Conservation (phyloP, 2,113 vertebrate genomes). For the Quiscalus mexicanus region DNA sequence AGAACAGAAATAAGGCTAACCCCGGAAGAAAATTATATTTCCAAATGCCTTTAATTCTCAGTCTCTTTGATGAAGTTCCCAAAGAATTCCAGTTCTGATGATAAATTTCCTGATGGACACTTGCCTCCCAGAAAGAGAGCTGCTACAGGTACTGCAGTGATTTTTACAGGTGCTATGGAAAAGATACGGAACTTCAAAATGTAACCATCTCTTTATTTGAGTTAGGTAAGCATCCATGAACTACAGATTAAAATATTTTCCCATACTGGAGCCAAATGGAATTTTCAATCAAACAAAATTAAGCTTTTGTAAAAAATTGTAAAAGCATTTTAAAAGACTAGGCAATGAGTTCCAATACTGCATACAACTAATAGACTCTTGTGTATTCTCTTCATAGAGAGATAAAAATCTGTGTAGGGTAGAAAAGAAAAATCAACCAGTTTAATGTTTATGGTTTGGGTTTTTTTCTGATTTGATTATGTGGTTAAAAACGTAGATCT, state of each 20-base stretch:
- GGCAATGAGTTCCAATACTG: not conserved
- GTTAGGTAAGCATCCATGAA: not conserved
- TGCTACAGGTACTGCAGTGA: not conserved
- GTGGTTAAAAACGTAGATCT: not conserved
- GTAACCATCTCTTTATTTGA: not conserved
- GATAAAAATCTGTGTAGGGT: not conserved
- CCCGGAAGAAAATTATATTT: not conserved
- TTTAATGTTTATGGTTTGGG: not conserved
- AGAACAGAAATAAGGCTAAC: not conserved
- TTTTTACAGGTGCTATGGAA: not conserved
- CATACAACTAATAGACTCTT: not conserved
- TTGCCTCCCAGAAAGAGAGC: not conserved
- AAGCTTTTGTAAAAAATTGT: not conserved
- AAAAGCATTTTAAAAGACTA: not conserved
- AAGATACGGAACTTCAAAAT: not conserved
- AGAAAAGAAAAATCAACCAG: not conserved
- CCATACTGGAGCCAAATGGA: not conserved
- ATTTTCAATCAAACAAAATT: not conserved
- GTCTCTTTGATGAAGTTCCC: not conserved
- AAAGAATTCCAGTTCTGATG: not conserved
- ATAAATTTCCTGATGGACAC: not conserved
- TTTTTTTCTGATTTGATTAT: not conserved
- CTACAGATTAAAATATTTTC: not conserved
- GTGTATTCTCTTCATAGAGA: not conserved
- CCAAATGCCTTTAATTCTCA: not conserved